phyloP scores from a whole-genome alignment of 2,113 vertebrate genomes.

The Cochlearius cochlearius region DNA sequence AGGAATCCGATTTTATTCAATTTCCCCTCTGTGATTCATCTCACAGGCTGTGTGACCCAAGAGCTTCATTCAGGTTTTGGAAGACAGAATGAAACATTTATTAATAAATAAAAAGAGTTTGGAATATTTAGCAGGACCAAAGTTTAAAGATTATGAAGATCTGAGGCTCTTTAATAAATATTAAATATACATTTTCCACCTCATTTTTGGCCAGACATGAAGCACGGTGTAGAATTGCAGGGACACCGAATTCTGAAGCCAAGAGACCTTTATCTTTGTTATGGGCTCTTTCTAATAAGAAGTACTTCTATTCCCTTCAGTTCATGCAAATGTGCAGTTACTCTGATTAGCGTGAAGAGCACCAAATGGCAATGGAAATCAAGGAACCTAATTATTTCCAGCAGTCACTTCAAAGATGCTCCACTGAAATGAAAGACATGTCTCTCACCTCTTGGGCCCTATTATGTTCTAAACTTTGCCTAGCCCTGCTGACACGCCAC shows the following conservation, averaged over 20 bases:
- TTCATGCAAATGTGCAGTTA: constrained; percentile 22
- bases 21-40: constrained; percentile 39
- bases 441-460: constrained; percentile 61
- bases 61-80: constrained; percentile 31
- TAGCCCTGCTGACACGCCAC: constrained; percentile 47
- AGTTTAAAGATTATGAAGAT: constrained; percentile 70
- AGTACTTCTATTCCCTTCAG: constrained; percentile 31
- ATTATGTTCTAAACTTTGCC: constrained; percentile 64
- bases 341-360: constrained; percentile 59
- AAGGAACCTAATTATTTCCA: constrained; percentile 65
- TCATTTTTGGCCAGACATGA: constrained; percentile 16
- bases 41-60: constrained; percentile 5
- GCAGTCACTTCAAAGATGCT: constrained; percentile 56
- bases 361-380: constrained; percentile 62
- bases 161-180: constrained; percentile 71
- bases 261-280: constrained; percentile 38
- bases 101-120: constrained; percentile 71
- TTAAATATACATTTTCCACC: constrained; percentile 55
- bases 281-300: constrained; percentile 3
- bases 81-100: constrained; percentile 66
- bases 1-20: constrained; percentile 51
- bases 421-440: constrained; percentile 54
- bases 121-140: constrained; percentile 72
- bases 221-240: background rate
- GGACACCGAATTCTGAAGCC: constrained; percentile 23